A percentile compares a stretch with the other conserved stretches of the same genome.
Conservation (phyloP, 2,888 invertebrate species). For the Keiferia lycopersicella region DNA sequence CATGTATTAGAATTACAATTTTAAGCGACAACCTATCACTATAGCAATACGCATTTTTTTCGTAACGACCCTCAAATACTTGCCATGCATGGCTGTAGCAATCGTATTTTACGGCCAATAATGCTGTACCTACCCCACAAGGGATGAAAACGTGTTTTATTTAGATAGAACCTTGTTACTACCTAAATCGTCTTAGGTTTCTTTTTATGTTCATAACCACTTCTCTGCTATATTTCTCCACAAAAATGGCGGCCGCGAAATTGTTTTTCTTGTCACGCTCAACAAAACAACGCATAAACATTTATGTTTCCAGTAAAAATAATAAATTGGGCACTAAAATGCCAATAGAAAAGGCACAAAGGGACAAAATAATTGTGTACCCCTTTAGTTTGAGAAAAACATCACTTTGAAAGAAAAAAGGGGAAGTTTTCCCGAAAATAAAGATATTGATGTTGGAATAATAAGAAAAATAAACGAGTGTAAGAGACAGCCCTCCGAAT, state of each 20-base stretch:
- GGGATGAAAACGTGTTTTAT: too few relatives aligned
- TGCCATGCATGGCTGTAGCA: too few relatives aligned
- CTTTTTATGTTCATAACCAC: background rate
- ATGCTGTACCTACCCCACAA: too few relatives aligned
- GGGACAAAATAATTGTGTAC: constrained; percentile 22
- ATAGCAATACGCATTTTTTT: too few relatives aligned
- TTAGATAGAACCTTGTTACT: too few relatives aligned
- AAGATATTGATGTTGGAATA: background rate
- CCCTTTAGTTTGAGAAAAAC: constrained; percentile 12
- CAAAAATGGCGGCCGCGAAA: constrained; percentile 7
- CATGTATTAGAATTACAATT: too few relatives aligned
- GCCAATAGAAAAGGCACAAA: constrained; percentile 17
- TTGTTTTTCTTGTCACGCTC: constrained; percentile 19
- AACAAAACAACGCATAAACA: constrained; percentile 21
- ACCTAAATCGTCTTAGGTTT: background rate
- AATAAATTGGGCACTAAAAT: constrained; percentile 23
- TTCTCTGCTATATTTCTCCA: background rate
- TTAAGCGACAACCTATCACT: too few relatives aligned
- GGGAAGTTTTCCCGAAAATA: background rate
- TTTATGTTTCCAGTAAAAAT: constrained; percentile 23
- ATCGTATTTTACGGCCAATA: too few relatives aligned
- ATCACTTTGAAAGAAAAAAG: background rate
- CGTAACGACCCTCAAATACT: too few relatives aligned
- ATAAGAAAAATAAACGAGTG: too few relatives aligned
- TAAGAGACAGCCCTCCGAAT: too few relatives aligned